Evolutionary conservation across 2,888 invertebrate genomes (phyloP).

Genomic region (Leptinotarsa tumamoca): DNA sequence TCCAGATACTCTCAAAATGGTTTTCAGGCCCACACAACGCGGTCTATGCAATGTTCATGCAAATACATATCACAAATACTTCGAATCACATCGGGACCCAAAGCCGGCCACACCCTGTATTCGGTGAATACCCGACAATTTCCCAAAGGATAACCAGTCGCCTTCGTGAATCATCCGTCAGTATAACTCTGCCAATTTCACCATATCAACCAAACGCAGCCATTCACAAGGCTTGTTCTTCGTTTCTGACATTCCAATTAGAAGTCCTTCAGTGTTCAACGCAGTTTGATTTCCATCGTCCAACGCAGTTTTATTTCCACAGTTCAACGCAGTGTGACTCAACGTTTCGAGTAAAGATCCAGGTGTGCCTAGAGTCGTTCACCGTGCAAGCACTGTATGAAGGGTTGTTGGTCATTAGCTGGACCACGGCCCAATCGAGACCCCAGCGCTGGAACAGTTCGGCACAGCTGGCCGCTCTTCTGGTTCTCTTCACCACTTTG

Average conservation of each 20-base stretch:
- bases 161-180: neutral
- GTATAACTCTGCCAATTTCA: conserved; percentile 23
- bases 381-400: conserved; percentile 61
- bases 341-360: conserved; percentile 22
- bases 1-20: conserved; percentile 54
- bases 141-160: conserved; percentile 38
- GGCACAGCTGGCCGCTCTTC: conserved; percentile 61
- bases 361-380: conserved; percentile 45
- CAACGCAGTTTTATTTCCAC: neutral
- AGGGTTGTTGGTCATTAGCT: conserved; percentile 61
- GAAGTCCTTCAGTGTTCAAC: conserved; percentile 30
- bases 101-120: conserved; percentile 57
- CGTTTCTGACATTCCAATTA: neutral
- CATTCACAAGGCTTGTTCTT: neutral
- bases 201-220: conserved; percentile 11
- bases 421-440: conserved; percentile 61
- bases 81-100: conserved; percentile 59
- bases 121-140: conserved; percentile 55
- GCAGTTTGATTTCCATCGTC: neutral
- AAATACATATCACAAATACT: conserved; percentile 54
- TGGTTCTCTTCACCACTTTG: conserved; percentile 64
- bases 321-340: conserved; percentile 15
- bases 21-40: conserved; percentile 53
- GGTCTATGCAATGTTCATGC: conserved; percentile 62
- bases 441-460: conserved; percentile 53